Conservation (phyloP, 2,888 invertebrate genomes). For the Rhodophaea formosa region DNA sequence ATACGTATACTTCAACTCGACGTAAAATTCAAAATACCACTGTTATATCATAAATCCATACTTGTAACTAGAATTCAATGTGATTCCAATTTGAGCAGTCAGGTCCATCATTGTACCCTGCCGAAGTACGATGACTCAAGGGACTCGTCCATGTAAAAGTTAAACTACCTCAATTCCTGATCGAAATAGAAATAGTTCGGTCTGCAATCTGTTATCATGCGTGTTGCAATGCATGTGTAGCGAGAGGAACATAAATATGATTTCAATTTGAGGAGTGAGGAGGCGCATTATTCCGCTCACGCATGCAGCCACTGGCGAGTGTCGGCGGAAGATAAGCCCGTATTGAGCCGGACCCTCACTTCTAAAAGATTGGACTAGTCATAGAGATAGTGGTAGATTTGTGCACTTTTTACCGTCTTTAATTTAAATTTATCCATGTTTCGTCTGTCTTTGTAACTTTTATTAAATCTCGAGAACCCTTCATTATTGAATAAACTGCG, state of each 20-base stretch:
- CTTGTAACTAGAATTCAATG: too few species aligned
- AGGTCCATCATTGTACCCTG: too few species aligned
- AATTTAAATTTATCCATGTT: neutral
- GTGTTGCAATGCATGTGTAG: constrained; percentile 1
- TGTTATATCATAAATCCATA: too few species aligned
- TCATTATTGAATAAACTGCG: too few species aligned
- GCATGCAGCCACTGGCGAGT: constrained; percentile 46
- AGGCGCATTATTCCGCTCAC: constrained; percentile 73
- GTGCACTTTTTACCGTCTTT: neutral
- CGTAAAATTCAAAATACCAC: too few species aligned
- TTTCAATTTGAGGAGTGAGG: constrained; percentile 67
- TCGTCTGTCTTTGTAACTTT: neutral
- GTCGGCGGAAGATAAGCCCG: constrained; percentile 74
- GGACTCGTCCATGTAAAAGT: too few species aligned
- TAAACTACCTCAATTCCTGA: too few species aligned
- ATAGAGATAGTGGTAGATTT: neutral
- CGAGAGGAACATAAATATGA: constrained; percentile 50
- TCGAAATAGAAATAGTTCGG: neutral
- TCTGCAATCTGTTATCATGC: constrained; percentile 19
- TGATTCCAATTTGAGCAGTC: too few species aligned
- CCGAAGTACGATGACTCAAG: too few species aligned
- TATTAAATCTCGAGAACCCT: too few species aligned
- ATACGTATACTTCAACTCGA: too few species aligned
- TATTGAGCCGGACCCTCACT: constrained; percentile 40
- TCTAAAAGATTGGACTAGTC: neutral